A percentile compares a stretch with the other conserved stretches of the same genome.
phyloP scores from a whole-genome alignment of 1,140 invertebrate species.

The Saccostrea cuccullata region DNA sequence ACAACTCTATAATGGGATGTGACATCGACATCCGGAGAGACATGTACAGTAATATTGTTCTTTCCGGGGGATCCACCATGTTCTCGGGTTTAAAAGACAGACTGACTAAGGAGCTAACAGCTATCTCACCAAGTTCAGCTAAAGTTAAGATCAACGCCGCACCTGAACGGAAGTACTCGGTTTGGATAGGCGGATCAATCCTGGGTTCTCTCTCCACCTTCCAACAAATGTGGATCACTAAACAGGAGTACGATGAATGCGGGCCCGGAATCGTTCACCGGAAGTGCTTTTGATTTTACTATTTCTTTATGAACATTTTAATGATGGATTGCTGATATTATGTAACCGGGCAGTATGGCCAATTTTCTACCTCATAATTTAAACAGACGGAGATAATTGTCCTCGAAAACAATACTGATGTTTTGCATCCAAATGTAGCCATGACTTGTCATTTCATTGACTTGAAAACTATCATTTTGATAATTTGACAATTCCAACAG shows the following conservation, averaged over 20 bases:
- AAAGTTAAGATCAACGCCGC: slow-evolving; percentile 88
- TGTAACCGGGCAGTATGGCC: no score
- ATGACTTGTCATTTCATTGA: no score
- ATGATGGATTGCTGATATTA: no score
- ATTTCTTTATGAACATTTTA: neutral
- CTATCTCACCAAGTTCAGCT: slow-evolving; percentile 86
- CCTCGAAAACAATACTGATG: no score
- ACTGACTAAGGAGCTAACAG: slow-evolving; percentile 86
- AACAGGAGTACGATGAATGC: slow-evolving; percentile 91
- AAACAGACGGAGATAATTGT: no score
- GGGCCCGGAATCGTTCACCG: slow-evolving; percentile 92
- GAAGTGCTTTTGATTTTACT: slow-evolving; percentile 90
- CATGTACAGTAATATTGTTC: slow-evolving; percentile 89
- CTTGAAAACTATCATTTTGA: no score
- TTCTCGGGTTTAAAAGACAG: slow-evolving; percentile 74
- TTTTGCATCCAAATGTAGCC: no score
- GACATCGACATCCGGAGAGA: slow-evolving; percentile 90
- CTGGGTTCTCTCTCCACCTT: slow-evolving; percentile 83
- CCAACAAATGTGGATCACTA: slow-evolving; percentile 83
- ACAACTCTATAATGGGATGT: slow-evolving; percentile 88
- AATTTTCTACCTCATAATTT: no score
- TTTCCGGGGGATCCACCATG: slow-evolving; percentile 81
- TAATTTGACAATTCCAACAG: no score
- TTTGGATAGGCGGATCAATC: slow-evolving; percentile 81
- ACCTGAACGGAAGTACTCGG: slow-evolving; percentile 62